These are phyloP conservation scores for Adelges cooleyi DNA, from an alignment of 1,140 invertebrate species.

Conservation along the genomic window DNA sequence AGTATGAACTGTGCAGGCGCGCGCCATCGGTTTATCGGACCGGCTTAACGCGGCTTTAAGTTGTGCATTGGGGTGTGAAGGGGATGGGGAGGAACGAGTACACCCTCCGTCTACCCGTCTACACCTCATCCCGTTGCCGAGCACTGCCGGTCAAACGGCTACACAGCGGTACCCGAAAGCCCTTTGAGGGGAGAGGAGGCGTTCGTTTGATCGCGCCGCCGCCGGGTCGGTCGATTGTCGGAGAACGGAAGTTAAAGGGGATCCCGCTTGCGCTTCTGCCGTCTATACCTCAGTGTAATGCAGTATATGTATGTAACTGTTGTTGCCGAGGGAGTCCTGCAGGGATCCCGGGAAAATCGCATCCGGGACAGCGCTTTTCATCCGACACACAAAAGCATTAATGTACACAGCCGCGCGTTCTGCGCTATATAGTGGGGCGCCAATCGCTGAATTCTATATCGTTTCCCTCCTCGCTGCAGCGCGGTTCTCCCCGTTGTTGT, in stretches of 20 bases:
- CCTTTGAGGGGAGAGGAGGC: background rate
- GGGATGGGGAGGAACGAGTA: background rate
- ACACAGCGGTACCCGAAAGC: background rate
- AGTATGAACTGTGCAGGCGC: background rate
- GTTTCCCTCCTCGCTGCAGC: too few relatives aligned
- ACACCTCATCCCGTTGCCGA: too few relatives aligned
- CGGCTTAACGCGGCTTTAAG: background rate
- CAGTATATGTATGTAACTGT: too few relatives aligned
- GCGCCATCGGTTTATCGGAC: background rate
- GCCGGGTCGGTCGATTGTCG: conserved; percentile 12
- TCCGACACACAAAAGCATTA: background rate
- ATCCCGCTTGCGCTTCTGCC: background rate
- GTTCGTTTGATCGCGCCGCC: conserved; percentile 18
- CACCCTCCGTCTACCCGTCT: too few relatives aligned
- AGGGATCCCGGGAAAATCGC: background rate
- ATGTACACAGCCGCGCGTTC: background rate
- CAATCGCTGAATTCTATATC: background rate
- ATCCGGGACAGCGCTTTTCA: background rate
- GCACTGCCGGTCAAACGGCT: conserved; percentile 1
- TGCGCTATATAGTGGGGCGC: background rate
- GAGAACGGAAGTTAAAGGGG: conserved; percentile 27
- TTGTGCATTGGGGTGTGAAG: background rate
- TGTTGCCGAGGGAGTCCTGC: too few relatives aligned
- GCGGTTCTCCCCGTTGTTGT: too few relatives aligned
- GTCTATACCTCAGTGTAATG: too few relatives aligned